These are phyloP conservation scores for Xenus cinereus DNA, from an alignment of 2,113 vertebrate genomes.

Conservation along the genomic window DNA sequence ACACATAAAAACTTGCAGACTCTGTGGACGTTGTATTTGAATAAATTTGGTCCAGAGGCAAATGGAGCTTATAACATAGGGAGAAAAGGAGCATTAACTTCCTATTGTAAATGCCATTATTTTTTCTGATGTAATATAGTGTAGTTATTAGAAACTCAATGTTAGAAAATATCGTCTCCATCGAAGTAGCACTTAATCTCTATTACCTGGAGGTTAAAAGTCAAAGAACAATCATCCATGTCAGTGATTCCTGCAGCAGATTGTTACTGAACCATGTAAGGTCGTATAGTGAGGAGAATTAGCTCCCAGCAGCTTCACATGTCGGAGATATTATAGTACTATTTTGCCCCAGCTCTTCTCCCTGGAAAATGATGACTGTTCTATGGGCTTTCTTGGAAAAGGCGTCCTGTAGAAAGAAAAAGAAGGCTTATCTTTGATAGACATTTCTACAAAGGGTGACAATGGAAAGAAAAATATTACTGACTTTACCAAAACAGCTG, in stretches of 20 bases:
- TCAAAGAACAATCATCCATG: conserved; percentile 57
- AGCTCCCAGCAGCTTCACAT: conserved; percentile 28
- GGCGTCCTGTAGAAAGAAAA: neutral
- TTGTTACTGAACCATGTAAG: conserved; percentile 48
- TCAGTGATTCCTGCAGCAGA: conserved; percentile 49
- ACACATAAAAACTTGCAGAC: neutral
- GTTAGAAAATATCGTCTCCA: conserved; percentile 49
- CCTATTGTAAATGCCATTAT: neutral
- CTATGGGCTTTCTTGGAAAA: neutral
- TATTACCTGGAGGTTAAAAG: conserved; percentile 66
- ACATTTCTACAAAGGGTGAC: neutral
- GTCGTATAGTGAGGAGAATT: conserved; percentile 25
- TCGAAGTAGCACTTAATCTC: conserved; percentile 59
- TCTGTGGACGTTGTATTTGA: neutral
- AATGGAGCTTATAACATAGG: neutral
- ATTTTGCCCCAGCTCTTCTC: neutral
- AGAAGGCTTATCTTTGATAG: neutral
- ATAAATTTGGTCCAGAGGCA: neutral
- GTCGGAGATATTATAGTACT: neutral
- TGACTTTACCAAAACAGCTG: neutral
- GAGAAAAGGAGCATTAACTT: neutral
- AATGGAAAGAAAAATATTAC: neutral
- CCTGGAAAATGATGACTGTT: neutral
- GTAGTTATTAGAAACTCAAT: conserved; percentile 38
- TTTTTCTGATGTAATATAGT: neutral